These are phyloP conservation scores for Pygocentrus nattereri DNA, from an alignment of 2,797 vertebrate species.

Conservation along the genomic window DNA sequence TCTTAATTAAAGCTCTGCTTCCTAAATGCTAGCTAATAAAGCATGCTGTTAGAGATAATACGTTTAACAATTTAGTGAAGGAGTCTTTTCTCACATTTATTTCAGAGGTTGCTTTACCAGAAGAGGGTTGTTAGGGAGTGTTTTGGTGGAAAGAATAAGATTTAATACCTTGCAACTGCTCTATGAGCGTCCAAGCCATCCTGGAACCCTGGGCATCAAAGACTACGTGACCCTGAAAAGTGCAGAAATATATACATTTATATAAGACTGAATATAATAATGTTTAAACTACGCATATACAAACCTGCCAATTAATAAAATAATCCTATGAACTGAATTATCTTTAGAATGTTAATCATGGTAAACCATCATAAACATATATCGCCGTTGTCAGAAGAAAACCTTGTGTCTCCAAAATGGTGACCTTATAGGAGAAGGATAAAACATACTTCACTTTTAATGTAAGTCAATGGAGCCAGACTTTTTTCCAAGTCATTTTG, in stretches of 20 bases:
- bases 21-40: constrained; percentile 3
- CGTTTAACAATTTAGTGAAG: not conserved
- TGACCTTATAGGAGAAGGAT: no score
- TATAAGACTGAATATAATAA: not conserved
- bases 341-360: no score
- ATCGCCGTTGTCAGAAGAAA: no score
- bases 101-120: not conserved
- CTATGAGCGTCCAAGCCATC: constrained; percentile 98
- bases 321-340: no score
- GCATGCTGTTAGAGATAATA: not conserved
- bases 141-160: not conserved
- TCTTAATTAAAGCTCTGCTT: not conserved
- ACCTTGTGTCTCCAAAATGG: no score
- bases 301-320: no score
- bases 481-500: no score
- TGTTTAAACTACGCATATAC: no score
- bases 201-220: constrained; percentile 96
- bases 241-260: not conserved
- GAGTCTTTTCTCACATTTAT: not conserved
- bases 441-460: no score
- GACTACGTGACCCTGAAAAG: constrained; percentile 91
- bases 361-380: no score
- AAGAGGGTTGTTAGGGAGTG: not conserved
- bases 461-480: no score
- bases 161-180: constrained; percentile 88